Evolutionary conservation across 2,113 vertebrate species (phyloP).

Genomic region (Notothenia coriiceps): DNA sequence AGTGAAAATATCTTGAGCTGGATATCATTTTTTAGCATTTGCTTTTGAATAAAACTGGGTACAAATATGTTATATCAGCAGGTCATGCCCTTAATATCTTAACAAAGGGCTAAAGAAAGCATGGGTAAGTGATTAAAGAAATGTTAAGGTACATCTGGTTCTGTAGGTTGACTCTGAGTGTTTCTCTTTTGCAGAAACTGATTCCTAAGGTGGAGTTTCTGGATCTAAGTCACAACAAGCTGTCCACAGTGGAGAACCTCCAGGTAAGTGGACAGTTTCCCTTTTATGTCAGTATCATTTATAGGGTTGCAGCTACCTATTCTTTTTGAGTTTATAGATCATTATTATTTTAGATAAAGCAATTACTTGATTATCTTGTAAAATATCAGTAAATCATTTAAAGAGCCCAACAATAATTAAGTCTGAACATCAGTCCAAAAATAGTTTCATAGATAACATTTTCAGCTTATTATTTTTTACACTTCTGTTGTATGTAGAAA

Average conservation of each 20-base stretch:
- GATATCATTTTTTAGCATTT: too few species aligned
- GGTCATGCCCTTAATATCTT: neutral
- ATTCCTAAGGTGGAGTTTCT: constrained; percentile 96
- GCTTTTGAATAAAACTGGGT: too few species aligned
- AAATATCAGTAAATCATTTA: neutral
- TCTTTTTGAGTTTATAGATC: neutral
- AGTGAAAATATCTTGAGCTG: neutral
- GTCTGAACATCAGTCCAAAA: neutral
- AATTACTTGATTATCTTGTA: neutral
- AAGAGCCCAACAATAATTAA: too few species aligned
- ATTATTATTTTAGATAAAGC: too few species aligned
- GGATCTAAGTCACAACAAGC: constrained; percentile 94
- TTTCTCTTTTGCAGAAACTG: constrained; percentile 86
- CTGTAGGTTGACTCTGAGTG: neutral
- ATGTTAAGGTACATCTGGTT: neutral
- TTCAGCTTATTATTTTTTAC: too few species aligned
- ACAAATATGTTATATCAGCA: too few species aligned
- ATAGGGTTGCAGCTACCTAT: neutral
- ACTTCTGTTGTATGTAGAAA: too few species aligned
- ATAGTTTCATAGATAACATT: too few species aligned
- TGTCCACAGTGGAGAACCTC: constrained; percentile 91
- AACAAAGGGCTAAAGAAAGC: neutral
- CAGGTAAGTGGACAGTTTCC: constrained; percentile 84
- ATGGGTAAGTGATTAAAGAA: too few species aligned
- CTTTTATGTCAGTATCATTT: neutral